phyloP scores from a whole-genome alignment of 2,797 vertebrate species.

The Hyperoplus immaculatus region DNA sequence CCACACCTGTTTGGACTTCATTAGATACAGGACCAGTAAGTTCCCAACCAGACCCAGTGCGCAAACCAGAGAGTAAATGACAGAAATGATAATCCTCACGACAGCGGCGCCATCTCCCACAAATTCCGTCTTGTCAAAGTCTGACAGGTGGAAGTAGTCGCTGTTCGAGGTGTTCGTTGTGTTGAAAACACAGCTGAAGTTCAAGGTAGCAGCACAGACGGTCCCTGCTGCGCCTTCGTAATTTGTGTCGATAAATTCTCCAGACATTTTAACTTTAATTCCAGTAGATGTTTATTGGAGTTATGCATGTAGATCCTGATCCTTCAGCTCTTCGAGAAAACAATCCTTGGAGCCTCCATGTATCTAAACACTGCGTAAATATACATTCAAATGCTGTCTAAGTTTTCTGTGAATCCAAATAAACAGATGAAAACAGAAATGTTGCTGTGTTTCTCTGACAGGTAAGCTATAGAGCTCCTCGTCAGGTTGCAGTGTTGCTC shows the following conservation, averaged over 20 bases:
- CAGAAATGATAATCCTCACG: slow-evolving; percentile 90
- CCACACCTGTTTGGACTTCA: slow-evolving; percentile 93
- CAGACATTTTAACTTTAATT: slow-evolving; percentile 75
- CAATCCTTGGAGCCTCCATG: neutral
- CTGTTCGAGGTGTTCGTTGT: slow-evolving; percentile 69
- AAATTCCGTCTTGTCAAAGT: slow-evolving; percentile 50
- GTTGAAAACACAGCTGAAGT: slow-evolving; percentile 72
- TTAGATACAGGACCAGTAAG: slow-evolving; percentile 93
- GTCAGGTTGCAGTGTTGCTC: slow-evolving; percentile 1
- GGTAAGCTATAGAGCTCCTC: slow-evolving; percentile 13
- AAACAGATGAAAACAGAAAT: neutral
- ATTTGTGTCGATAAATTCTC: slow-evolving; percentile 47
- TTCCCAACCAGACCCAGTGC: slow-evolving; percentile 94
- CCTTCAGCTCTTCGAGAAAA: neutral
- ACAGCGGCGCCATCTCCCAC: slow-evolving; percentile 83
- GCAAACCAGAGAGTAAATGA: slow-evolving; percentile 94
- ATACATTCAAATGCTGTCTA: neutral
- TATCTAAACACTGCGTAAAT: too few relatives aligned
- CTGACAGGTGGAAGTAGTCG: slow-evolving; percentile 41
- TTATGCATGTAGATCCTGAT: slow-evolving; percentile 7
- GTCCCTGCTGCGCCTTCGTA: slow-evolving; percentile 60
- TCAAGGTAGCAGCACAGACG: slow-evolving; percentile 63
- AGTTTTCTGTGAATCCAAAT: neutral
- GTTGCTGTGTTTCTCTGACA: slow-evolving; percentile 66
- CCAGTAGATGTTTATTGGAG: slow-evolving; percentile 34